Conservation (phyloP, 2,888 invertebrate species). For the Melanostoma mellinum region DNA sequence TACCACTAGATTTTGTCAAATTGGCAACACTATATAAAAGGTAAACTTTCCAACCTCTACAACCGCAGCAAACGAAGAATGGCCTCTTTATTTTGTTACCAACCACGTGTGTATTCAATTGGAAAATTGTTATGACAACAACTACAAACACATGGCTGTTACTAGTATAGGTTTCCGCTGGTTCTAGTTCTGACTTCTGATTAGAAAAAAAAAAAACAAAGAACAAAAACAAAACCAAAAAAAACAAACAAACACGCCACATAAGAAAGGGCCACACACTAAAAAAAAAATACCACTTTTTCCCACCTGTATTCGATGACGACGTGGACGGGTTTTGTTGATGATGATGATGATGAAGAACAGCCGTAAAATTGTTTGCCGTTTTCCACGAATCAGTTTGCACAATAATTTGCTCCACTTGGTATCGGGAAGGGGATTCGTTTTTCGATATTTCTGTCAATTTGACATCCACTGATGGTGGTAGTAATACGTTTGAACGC, state of each 20-base stretch:
- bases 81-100: not conserved
- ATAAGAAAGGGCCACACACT: slow-evolving; percentile 39
- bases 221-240: slow-evolving; percentile 67
- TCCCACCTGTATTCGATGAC: slow-evolving; percentile 66
- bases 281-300: slow-evolving; percentile 36
- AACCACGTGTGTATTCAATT: slow-evolving; percentile 29
- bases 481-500: slow-evolving; percentile 26
- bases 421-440: slow-evolving; percentile 33
- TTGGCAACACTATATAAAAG: too few relatives aligned
- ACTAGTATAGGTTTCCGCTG: not conserved
- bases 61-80: not conserved
- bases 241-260: slow-evolving; percentile 68
- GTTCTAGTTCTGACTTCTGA: too few relatives aligned
- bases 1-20: too few relatives aligned
- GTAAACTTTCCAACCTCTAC: too few relatives aligned
- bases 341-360: slow-evolving; percentile 66
- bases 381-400: slow-evolving; percentile 76
- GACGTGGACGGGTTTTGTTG: slow-evolving; percentile 51
- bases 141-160: slow-evolving; percentile 13
- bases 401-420: slow-evolving; percentile 69
- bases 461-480: slow-evolving; percentile 54
- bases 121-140: slow-evolving; percentile 39
- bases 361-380: slow-evolving; percentile 72
- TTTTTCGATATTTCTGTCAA: slow-evolving; percentile 59
- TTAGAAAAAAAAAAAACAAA: slow-evolving; percentile 46